A percentile compares a stretch with the other conserved stretches of the same genome.
phyloP scores from a whole-genome alignment of 2,888 invertebrate genomes.

The Eilema sororculum region DNA sequence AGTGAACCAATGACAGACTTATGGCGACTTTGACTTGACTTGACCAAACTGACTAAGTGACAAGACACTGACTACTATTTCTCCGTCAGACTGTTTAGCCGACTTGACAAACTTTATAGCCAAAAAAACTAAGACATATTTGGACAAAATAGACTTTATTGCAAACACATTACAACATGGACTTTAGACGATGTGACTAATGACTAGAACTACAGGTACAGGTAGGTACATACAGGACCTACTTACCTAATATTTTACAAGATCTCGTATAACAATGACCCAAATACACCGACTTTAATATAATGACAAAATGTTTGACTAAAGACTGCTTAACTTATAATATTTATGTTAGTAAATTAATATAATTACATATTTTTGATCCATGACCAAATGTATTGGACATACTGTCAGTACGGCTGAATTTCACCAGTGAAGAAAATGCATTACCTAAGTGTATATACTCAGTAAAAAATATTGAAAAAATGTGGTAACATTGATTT shows the following conservation, averaged over 20 bases:
- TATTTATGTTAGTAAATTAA: slow-evolving; percentile 15
- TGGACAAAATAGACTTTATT: slow-evolving; percentile 37
- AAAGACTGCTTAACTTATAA: slow-evolving; percentile 34
- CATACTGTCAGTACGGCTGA: neutral
- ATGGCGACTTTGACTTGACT: too few relatives aligned
- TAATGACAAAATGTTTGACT: slow-evolving; percentile 30
- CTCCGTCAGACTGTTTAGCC: neutral
- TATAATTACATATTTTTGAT: neutral
- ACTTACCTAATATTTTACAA: slow-evolving; percentile 12
- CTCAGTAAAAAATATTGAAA: too few relatives aligned
- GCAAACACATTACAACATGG: slow-evolving; percentile 21
- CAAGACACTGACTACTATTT: neutral
- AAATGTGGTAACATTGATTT: too few relatives aligned
- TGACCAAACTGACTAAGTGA: neutral
- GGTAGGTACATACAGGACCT: neutral
- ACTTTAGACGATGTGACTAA: slow-evolving; percentile 24
- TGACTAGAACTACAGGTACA: slow-evolving; percentile 14
- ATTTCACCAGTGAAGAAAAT: neutral
- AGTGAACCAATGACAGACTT: neutral
- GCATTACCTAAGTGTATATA: too few relatives aligned
- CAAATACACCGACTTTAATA: slow-evolving; percentile 7
- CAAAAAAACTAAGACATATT: slow-evolving; percentile 6
- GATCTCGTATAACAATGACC: slow-evolving; percentile 37
- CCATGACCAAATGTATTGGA: neutral
- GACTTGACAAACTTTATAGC: neutral